Base-by-base conservation (phyloP, 2,113 vertebrate species). In the Tetrao urogallus region DNA sequence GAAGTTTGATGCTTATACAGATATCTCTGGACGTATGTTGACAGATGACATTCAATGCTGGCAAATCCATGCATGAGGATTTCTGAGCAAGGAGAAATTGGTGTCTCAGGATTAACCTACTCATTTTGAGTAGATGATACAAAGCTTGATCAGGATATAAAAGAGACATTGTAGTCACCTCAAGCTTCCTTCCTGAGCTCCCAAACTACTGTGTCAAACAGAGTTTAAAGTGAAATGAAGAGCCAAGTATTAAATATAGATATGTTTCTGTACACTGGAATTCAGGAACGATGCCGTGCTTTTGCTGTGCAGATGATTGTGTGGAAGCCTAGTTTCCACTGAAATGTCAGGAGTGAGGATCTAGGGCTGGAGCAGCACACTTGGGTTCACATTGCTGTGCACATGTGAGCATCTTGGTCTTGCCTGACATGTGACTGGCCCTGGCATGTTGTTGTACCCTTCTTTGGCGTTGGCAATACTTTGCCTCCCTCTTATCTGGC, bases 331-430 rank as follows among this genome's bases (percentile, higher is more conserved):
- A 40, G 6, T 66, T 80, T 89, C 38, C 48, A 14, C 65, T 75
- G 91, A 92, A 93, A 78, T 71, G 70, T 72, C 88, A 88, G 86
- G 36, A 64, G 36, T 3, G 7, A 88, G 61, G 57, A 42, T 42
- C 3, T 45, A 25, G 36, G 48, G 43, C 5, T 24, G 56, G 54
- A 78, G 76, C 76, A 75, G 47, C 80, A n/a, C 13, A n/a, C 48
- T 90, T 25, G 43, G 76, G 58, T 11, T 32, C 63, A 5, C 40
- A 61, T 83, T 0, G 0, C 79, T 50, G 40, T 10, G 69, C 74
- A 2, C 52, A 57, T 0, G 1, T 70, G 67, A 86, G 61, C 80
- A 1, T 64, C 43, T 47, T n/a, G n/a, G 77, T 79, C 54, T 88
- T 93, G 1, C 79, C 73, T 61, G 61, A 60, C 0, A 0, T 82